Evolutionary conservation across 2,888 invertebrate species (phyloP).

Genomic region (Punctoribates punctum): DNA sequence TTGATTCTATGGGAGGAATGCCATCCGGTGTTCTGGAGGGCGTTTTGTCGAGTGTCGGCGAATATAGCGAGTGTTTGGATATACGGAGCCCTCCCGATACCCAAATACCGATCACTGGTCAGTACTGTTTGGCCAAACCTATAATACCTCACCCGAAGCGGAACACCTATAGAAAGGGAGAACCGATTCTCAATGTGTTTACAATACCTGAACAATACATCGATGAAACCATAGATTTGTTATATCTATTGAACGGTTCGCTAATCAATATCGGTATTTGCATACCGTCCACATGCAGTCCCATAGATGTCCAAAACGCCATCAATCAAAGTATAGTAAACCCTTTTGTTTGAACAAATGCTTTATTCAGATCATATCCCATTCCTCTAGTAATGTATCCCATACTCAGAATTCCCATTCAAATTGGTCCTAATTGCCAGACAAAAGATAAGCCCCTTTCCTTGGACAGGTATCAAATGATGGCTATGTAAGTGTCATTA

Average conservation of each 20-base stretch:
- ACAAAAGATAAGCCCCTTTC: neutral
- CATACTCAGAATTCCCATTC: slow-evolving; percentile 11
- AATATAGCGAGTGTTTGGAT: slow-evolving; percentile 46
- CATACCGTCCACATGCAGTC: slow-evolving; percentile 36
- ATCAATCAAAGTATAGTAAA: slow-evolving; percentile 34
- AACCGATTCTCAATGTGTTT: slow-evolving; percentile 3
- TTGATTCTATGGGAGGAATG: slow-evolving; percentile 45
- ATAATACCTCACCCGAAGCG: slow-evolving; percentile 39
- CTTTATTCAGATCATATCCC: neutral
- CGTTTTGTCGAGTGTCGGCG: slow-evolving; percentile 42
- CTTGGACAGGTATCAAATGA: slow-evolving; percentile 32
- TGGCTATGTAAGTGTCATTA: slow-evolving; percentile 35
- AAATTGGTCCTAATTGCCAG: slow-evolving; percentile 33
- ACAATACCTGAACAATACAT: slow-evolving; percentile 7
- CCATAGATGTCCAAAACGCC: slow-evolving; percentile 21
- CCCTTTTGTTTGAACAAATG: neutral
- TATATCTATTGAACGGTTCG: slow-evolving; percentile 37
- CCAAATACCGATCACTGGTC: slow-evolving; percentile 19
- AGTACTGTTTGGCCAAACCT: slow-evolving; percentile 37
- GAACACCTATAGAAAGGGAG: neutral
- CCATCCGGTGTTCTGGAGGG: slow-evolving; percentile 46
- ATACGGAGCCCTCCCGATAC: slow-evolving; percentile 35
- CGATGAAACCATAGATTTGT: slow-evolving; percentile 30
- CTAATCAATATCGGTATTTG: slow-evolving; percentile 37
- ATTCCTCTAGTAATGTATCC: slow-evolving; percentile 38